These are phyloP conservation scores for Andrena hattorfiana DNA, from an alignment of 2,888 invertebrate species.

Conservation along the genomic window DNA sequence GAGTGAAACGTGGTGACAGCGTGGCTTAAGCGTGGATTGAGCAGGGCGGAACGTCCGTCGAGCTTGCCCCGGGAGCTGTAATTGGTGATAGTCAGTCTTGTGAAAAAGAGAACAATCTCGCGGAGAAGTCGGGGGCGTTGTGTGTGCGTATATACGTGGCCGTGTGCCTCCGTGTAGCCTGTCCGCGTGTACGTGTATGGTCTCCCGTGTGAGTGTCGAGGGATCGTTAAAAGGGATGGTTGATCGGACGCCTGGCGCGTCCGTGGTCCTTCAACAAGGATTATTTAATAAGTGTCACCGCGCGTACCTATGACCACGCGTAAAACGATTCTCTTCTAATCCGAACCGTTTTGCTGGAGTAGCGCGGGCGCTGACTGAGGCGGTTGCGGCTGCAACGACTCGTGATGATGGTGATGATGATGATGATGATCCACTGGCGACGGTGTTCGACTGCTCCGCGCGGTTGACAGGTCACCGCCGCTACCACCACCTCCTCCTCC, in stretches of 20 bases:
- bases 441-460: conserved; percentile 76
- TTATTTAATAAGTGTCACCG: conserved; percentile 42
- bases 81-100: conserved; percentile 70
- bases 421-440: conserved; percentile 77
- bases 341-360: conserved; percentile 92
- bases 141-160: neutral
- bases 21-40: conserved; percentile 54
- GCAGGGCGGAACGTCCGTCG: conserved; percentile 61
- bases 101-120: conserved; percentile 61
- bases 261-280: conserved; percentile 56
- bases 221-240: conserved; percentile 42
- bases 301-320: conserved; percentile 51
- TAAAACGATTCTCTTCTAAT: conserved; percentile 85
- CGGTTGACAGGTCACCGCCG: conserved; percentile 75
- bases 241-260: conserved; percentile 31
- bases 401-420: conserved; percentile 71
- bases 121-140: conserved; percentile 47
- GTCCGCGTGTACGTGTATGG: conserved; percentile 11
- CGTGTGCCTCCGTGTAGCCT: neutral
- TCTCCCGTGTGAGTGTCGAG: conserved; percentile 24
- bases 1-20: conserved; percentile 26
- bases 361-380: conserved; percentile 88
- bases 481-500: conserved; percentile 86
- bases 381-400: conserved; percentile 85
- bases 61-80: conserved; percentile 50